Evolutionary conservation across 2,797 vertebrate species (phyloP).

Genomic region (Cygnus olor): DNA sequence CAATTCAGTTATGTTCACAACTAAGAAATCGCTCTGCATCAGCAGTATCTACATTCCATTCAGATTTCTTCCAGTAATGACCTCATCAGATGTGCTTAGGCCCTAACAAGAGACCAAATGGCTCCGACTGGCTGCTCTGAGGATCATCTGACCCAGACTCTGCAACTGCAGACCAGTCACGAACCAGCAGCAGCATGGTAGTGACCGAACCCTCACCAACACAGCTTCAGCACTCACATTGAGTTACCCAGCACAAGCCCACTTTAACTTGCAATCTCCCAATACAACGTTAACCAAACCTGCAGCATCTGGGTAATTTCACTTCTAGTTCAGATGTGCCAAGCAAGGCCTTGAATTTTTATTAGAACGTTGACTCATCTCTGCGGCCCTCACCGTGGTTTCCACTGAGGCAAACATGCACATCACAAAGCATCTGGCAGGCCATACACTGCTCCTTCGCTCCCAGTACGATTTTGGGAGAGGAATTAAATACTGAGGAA

Average conservation of each 20-base stretch:
- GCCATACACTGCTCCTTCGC: neutral
- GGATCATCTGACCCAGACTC: neutral
- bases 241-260: neutral
- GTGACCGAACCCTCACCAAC: neutral
- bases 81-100: neutral
- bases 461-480: neutral
- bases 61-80: neutral
- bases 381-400: neutral
- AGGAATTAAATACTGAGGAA: neutral
- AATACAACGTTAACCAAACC: neutral
- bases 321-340: neutral
- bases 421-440: neutral
- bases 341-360: neutral
- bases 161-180: neutral
- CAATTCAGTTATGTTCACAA: neutral
- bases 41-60: neutral
- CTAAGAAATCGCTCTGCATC: neutral
- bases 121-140: no score
- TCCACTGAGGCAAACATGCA: neutral
- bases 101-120: neutral
- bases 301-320: neutral
- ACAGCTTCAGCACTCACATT: neutral
- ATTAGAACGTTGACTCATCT: neutral
- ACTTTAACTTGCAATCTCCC: neutral
- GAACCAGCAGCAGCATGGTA: rapidly evolving